Base-by-base conservation (phyloP, 2,797 vertebrate species). In the Leucoraja ocellata region DNA sequence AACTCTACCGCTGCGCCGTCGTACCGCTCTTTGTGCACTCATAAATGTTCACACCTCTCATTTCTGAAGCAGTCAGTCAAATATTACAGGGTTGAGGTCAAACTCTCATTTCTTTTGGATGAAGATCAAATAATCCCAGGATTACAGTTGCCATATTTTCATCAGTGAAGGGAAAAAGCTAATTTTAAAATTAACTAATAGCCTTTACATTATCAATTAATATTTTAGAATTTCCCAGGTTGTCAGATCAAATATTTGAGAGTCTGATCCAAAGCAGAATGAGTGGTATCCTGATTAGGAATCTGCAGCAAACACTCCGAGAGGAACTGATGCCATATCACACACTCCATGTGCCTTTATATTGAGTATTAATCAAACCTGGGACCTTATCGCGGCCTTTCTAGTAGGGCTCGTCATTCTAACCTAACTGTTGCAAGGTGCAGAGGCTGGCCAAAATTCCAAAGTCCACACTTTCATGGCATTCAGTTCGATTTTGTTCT, bases 201-300 rank as follows among this genome's bases (percentile, higher is more conserved):
- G 80, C 80, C 18, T 54, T 25, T 83, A 46, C 39, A 4, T 54
- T 9, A 54, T 23, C 80, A 86, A 58, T 32, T 86, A 18, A 65
- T 14, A 63, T 86, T 65, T 86, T 32, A 32, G 83, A 65, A 32
- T 32, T 86, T 28, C 61, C 61, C 58, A 86, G 46, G 61, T 58
- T 6, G 58, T 65, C 61, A 28, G 63, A 5, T 86, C 9, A 13
- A 84, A n/a, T n/a, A 63, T 14, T 63, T 5, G 83, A 2, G 16
- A 63, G 83, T 32, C 58, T 86, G 83, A 65, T 86, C 83, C 83
- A 86, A 65, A 65, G n/a, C 83, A 65, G n/a, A n/a, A 86, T 32
- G 61, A 28, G 14, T 32, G 54, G 8, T 61, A n/a, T 86, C 32
- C 83, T 65, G 58, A 84, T 61, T 54, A 58, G 54, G 21, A 80